Conservation (phyloP, 2,888 invertebrate genomes). For the Lasioglossum oenotherae region DNA sequence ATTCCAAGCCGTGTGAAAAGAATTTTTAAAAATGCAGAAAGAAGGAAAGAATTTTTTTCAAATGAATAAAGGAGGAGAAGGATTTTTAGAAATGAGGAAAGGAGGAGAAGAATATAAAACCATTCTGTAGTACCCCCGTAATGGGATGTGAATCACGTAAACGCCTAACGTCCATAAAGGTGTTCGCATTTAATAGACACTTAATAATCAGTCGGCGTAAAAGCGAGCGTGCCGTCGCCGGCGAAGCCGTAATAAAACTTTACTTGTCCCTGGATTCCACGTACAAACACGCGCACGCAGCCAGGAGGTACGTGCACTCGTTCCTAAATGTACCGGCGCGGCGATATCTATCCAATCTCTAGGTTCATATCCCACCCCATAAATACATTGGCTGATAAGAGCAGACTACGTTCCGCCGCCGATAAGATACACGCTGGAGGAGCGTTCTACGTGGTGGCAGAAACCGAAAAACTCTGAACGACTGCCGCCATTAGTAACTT, state of each 20-base stretch:
- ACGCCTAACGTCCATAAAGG: neutral
- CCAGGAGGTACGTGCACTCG: conserved; percentile 34
- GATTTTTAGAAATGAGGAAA: too few species aligned
- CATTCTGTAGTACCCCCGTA: neutral
- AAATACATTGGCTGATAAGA: conserved; percentile 80
- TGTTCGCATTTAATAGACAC: neutral
- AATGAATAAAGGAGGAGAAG: too few species aligned
- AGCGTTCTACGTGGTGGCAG: conserved; percentile 71
- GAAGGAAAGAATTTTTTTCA: too few species aligned
- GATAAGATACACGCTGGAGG: conserved; percentile 76
- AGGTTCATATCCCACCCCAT: conserved; percentile 79
- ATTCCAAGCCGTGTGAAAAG: too few species aligned
- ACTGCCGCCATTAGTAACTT: too few species aligned
- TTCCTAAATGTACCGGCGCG: conserved; percentile 61
- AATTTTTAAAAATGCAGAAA: too few species aligned
- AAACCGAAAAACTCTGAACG: conserved; percentile 37
- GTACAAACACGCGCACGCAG: conserved; percentile 38
- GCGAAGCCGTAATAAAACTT: conserved; percentile 50
- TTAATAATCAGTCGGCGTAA: conserved; percentile 23
- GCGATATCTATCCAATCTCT: conserved; percentile 70
- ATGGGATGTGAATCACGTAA: neutral
- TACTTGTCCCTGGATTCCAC: conserved; percentile 49
- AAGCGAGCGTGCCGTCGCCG: conserved; percentile 17
- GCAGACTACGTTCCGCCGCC: conserved; percentile 61
- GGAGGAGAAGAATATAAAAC: neutral